Evolutionary conservation across 1,140 invertebrate genomes (phyloP), one percentile per base, ranked within the genome.

Genomic region (Bombus waltoni): DNA sequence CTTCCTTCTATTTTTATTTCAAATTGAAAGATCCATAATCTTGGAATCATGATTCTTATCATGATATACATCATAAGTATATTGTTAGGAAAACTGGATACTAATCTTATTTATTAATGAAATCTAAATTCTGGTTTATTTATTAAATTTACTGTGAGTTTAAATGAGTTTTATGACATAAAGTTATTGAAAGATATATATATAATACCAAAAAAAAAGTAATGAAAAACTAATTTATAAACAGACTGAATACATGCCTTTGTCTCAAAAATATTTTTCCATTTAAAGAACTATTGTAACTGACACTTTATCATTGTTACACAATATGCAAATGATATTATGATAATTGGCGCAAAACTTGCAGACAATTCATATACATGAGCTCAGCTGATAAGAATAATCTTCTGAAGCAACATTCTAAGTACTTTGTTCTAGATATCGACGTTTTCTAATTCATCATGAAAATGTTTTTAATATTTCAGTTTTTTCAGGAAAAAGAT

Each of bases 301-400:
- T 28, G 47, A 28, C 62, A 65, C 57, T 79, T 62, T 9, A 73
- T 79, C 0, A 32, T 18, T 73, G 53, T 84, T 87, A 84, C n/a
- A 47, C 42, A 87, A 87, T 53, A 38, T 68, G 28, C 32, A 79
- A 38, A 32, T 79, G 66, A 75, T 74, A 38, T 79, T 85, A 85
- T 81, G 83, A 13, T 85, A 85, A 81, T 85, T 85, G 57, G 62
- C 22, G 75, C 38, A 44, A 66, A 81, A 40, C 38, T 75, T 18
- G 15, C 15, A 81, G n/a, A 68, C 44, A 74, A 32, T 81, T 62
- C 42, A 80, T 32, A 57, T 80, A 47, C 25, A 32, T 44, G 53
- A 73, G 47, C 25, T 44, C n/a, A 81, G 38, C 15, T 62, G 66
- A 18, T 15, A 18, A 68, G 32, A 42, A 80, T n/a, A 62, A 5